These are phyloP conservation scores for Laspeyria flexula DNA, from an alignment of 2,888 invertebrate species.

Conservation along the genomic window DNA sequence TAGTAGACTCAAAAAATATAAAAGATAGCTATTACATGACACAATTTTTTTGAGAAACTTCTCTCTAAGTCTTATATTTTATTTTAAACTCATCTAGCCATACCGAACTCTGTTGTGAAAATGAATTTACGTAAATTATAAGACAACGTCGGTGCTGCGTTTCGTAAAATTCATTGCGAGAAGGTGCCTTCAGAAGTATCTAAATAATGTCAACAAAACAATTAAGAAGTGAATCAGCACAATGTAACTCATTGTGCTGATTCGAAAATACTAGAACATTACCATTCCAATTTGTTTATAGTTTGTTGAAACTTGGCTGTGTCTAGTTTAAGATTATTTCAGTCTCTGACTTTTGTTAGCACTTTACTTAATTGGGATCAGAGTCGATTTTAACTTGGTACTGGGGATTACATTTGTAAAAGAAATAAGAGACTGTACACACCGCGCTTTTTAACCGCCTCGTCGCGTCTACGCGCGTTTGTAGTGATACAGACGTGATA, in stretches of 20 bases:
- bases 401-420: too few relatives aligned
- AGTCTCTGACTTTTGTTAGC: neutral
- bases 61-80: too few relatives aligned
- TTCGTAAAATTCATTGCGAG: slow-evolving; percentile 33
- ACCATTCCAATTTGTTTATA: neutral
- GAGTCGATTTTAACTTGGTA: too few relatives aligned
- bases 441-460: too few relatives aligned
- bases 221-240: slow-evolving; percentile 15
- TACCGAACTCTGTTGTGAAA: slow-evolving; percentile 26
- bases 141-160: slow-evolving; percentile 36
- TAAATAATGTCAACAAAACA: slow-evolving; percentile 5
- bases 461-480: too few relatives aligned
- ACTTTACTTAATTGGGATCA: too few relatives aligned
- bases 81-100: slow-evolving; percentile 23
- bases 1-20: too few relatives aligned
- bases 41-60: too few relatives aligned
- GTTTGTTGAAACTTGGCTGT: neutral
- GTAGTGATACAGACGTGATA: too few relatives aligned
- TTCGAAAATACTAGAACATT: neutral
- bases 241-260: slow-evolving; percentile 3
- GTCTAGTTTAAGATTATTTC: neutral
- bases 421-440: too few relatives aligned
- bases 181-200: slow-evolving; percentile 11
- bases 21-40: too few relatives aligned
- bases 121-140: slow-evolving; percentile 45